phyloP scores from a whole-genome alignment of 2,113 vertebrate species.

The Microtus richardsoni region DNA sequence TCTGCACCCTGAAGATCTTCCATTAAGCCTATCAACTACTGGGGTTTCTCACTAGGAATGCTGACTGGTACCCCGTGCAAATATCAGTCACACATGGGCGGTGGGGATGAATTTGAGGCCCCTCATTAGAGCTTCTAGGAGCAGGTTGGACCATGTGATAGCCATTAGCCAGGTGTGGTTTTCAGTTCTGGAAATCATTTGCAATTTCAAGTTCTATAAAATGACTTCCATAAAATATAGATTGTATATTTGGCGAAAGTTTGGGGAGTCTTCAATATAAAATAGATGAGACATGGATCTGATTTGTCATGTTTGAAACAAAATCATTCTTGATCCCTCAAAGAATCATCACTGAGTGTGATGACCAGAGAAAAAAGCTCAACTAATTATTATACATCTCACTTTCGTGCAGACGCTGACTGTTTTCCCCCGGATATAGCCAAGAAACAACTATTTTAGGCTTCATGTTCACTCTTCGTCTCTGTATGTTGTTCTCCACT shows the following conservation, averaged over 20 bases:
- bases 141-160: background rate
- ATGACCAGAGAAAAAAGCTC: background rate
- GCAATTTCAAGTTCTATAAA: background rate
- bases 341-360: background rate
- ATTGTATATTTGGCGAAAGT: background rate
- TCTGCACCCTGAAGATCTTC: background rate
- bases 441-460: conserved; percentile 16
- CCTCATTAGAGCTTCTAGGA: background rate
- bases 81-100: background rate
- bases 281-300: background rate
- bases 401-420: background rate
- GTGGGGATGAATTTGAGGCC: background rate
- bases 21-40: background rate
- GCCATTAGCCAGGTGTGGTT: background rate
- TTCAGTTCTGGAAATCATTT: background rate
- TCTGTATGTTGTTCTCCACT: background rate
- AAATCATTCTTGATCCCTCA: background rate
- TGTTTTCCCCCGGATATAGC: background rate
- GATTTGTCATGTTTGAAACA: background rate
- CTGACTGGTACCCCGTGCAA: background rate
- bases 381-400: background rate
- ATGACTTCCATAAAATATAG: background rate
- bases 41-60: background rate
- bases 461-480: background rate
- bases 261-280: background rate